Base-by-base conservation (phyloP, 1,140 invertebrate genomes). In the Lerema accius region DNA sequence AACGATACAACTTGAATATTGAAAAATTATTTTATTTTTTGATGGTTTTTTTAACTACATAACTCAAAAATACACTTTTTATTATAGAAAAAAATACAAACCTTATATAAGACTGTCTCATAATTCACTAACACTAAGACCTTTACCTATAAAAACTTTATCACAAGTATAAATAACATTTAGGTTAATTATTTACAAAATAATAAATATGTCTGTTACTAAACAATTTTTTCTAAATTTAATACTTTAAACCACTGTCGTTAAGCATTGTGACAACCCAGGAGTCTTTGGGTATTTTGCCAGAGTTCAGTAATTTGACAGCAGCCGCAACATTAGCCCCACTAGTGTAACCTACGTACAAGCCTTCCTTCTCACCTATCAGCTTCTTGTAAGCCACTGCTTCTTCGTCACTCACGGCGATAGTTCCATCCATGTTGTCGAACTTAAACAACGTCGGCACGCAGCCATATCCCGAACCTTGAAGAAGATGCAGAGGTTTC, bases 331-430 rank as follows among this genome's bases (percentile, higher is more conserved):
- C 80, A 53, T 90, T 90, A 3, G 87, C 87, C 0, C 74, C 87
- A 49, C 85, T 86, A 0, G 85, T 90, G 53, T 87, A 90, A 0
- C 87, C 87, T n/a, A 90, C 87, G 39, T 76, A 90, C 14, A 90
- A 49, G 32, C 87, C 87, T 66, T 90, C 87, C 53, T 85, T 87
- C 50, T 84, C 74, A 0, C 87, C 87, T 13, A 90, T 73, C 9
- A 88, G 64, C 10, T 81, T 75, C 60, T 75, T 84, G 43, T 87
- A 90, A n/a, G 82, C 49, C 11, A 78, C 51, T 3, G 78, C 77
- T 65, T 90, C 87, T 55, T 87, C 87, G 49, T 90, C 87, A 35
- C 75, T 82, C 0, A 88, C 76, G 15, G 65, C 75, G 7, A 88
- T 15, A 1, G 84, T 82, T 0, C 73, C 87, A 59, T 88, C 83